A percentile compares a stretch with the other conserved stretches of the same genome.
These are phyloP conservation scores for Tragulus kanchil DNA, from an alignment of 2,113 vertebrate genomes.

Conservation along the genomic window DNA sequence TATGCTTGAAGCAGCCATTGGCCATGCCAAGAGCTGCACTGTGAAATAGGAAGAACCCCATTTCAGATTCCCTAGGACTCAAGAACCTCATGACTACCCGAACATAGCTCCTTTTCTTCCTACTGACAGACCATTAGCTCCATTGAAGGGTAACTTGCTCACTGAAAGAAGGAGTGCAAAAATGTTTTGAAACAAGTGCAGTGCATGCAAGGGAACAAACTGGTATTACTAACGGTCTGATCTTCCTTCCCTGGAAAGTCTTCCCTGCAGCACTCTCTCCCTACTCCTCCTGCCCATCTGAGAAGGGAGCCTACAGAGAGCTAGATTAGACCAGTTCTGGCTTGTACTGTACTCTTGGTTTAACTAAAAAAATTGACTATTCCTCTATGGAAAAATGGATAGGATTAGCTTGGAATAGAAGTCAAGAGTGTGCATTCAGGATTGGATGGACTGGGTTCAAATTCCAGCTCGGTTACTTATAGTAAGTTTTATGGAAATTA, in stretches of 20 bases:
- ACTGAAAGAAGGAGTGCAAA: constrained; percentile 45
- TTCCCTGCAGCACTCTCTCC: not conserved
- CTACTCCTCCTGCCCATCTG: not conserved
- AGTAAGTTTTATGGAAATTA: constrained; percentile 4
- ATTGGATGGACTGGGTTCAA: not conserved
- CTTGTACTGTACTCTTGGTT: not conserved
- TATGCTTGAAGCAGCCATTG: not conserved
- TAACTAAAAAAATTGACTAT: not conserved
- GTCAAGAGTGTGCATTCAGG: not conserved
- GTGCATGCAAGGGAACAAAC: not conserved
- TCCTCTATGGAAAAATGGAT: constrained; percentile 43
- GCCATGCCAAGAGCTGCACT: not conserved
- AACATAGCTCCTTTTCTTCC: constrained; percentile 57
- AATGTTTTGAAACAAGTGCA: constrained; percentile 33
- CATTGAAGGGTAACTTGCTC: constrained; percentile 3
- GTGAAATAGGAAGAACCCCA: not conserved
- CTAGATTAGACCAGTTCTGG: not conserved
- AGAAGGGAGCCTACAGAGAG: not conserved
- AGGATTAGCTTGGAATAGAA: not conserved
- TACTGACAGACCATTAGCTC: not conserved
- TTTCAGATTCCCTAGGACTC: not conserved
- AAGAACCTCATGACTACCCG: constrained; percentile 33
- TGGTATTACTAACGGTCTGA: not conserved
- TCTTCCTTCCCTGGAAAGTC: not conserved
- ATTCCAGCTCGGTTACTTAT: not conserved